These are phyloP conservation scores for Craseonycteris thonglongyai DNA, from an alignment of 2,113 vertebrate species.

Conservation along the genomic window DNA sequence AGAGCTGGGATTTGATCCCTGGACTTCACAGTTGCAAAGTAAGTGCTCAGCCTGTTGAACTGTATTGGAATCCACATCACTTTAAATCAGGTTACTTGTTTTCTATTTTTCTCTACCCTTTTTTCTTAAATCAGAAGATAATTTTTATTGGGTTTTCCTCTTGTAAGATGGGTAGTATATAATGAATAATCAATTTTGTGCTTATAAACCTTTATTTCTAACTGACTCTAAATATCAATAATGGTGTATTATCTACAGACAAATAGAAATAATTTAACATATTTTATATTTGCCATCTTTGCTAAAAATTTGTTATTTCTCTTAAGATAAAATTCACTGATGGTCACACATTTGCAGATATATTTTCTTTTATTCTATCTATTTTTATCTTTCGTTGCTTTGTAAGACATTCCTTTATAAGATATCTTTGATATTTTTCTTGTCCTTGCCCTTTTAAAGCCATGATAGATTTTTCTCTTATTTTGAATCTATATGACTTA, in stretches of 20 bases:
- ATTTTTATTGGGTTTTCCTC: neutral
- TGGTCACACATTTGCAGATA: neutral
- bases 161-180: neutral
- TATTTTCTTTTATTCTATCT: neutral
- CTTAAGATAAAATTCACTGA: neutral
- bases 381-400: neutral
- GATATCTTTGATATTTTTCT: neutral
- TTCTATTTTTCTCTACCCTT: neutral
- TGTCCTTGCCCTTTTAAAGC: neutral
- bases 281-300: neutral
- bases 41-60: too few species aligned
- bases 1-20: too few species aligned
- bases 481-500: neutral
- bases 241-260: neutral
- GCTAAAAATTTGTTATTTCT: neutral
- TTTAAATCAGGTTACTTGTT: neutral
- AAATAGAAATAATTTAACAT: neutral
- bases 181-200: neutral
- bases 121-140: neutral
- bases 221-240: neutral
- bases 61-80: too few species aligned
- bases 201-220: neutral
- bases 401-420: neutral
- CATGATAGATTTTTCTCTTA: neutral
- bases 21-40: too few species aligned